Conservation (phyloP, 2,113 vertebrate genomes). For the Eira barbara region DNA sequence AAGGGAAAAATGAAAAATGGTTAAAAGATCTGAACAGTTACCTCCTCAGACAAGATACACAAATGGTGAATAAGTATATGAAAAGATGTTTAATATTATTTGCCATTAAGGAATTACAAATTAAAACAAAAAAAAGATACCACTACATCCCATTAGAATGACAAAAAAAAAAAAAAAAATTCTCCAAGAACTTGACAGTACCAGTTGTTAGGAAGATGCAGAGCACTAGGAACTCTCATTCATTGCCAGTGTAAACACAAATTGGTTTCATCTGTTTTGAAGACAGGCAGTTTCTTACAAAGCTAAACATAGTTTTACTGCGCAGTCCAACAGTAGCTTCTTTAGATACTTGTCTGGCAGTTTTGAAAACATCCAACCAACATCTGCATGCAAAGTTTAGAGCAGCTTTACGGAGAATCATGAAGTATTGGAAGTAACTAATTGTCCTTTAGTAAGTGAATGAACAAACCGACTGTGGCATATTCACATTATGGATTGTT, state of each 20-base stretch:
- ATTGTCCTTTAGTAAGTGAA: background rate
- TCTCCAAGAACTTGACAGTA: background rate
- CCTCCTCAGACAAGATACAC: background rate
- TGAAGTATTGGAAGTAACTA: background rate
- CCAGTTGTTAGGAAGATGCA: background rate
- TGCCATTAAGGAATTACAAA: background rate
- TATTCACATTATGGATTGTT: background rate
- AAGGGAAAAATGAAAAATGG: background rate
- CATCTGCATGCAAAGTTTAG: background rate
- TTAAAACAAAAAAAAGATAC: background rate
- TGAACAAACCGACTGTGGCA: background rate
- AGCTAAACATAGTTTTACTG: background rate
- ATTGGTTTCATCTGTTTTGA: background rate
- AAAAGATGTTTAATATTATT: background rate
- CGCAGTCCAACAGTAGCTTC: background rate
- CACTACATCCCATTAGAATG: background rate
- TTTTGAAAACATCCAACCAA: background rate
- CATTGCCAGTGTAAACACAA: background rate
- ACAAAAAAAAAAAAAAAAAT: background rate
- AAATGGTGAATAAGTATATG: background rate
- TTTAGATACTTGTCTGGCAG: background rate
- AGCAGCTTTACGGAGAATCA: background rate
- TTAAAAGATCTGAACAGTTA: background rate
- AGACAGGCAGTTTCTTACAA: background rate
- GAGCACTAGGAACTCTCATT: background rate